Evolutionary conservation across 1,140 invertebrate genomes (phyloP).

Genomic region (Penaeus vannamei): DNA sequence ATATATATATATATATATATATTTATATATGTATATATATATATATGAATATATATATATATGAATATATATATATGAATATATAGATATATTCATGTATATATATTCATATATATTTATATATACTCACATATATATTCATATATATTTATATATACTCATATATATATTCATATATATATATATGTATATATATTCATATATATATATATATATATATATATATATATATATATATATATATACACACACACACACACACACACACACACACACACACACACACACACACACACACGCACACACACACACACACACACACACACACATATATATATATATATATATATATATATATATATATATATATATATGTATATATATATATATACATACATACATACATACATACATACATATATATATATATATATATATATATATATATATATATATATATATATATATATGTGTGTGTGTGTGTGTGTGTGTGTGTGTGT

Average conservation of each 20-base stretch:
- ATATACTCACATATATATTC: background rate
- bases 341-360: background rate
- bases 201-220: slow-evolving; percentile 7
- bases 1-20: no score
- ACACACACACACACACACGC: background rate
- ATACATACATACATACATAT: background rate
- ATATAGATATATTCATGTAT: background rate
- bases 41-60: background rate
- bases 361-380: background rate
- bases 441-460: background rate
- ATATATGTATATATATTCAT: background rate
- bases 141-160: background rate
- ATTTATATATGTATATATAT: no score
- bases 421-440: background rate
- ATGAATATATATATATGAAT: background rate
- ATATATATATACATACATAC: background rate
- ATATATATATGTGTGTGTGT: background rate
- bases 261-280: background rate
- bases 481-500: background rate
- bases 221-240: background rate
- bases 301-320: background rate
- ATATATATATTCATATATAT: background rate
- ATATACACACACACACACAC: background rate
- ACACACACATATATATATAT: background rate
- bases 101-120: background rate